Evolutionary conservation across 2,888 invertebrate species (phyloP).

Genomic region (Clanis bilineata): DNA sequence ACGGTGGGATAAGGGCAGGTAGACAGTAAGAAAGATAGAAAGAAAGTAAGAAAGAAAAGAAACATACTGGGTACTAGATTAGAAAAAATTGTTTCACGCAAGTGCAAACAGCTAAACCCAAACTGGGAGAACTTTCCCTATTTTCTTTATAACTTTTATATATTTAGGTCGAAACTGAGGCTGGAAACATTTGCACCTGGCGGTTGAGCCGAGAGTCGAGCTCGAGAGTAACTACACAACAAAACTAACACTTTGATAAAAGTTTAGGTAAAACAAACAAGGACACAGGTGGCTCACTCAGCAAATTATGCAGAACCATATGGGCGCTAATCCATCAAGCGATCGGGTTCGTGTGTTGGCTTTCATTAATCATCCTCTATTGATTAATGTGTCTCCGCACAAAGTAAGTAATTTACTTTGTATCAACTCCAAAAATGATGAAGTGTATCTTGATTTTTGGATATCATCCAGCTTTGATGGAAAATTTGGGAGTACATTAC

Average conservation of each 20-base stretch:
- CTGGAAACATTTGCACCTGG: constrained; percentile 4
- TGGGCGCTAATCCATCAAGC: constrained; percentile 79
- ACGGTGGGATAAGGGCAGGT: no score
- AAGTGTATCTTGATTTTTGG: constrained; percentile 54
- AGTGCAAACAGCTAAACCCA: background rate
- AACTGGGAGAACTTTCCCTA: background rate
- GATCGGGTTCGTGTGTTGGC: constrained; percentile 65
- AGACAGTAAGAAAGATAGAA: no score
- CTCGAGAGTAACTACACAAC: background rate
- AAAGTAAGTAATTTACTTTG: constrained; percentile 70
- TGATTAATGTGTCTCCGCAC: constrained; percentile 77
- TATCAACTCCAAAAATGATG: constrained; percentile 56
- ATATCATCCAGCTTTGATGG: background rate
- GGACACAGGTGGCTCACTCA: constrained; percentile 71
- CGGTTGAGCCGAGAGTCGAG: background rate
- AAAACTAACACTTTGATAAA: constrained; percentile 28
- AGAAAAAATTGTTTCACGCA: background rate
- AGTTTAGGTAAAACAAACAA: constrained; percentile 45
- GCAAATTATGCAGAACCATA: constrained; percentile 78
- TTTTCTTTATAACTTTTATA: constrained; percentile 1
- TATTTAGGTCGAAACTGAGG: background rate
- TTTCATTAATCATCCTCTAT: constrained; percentile 78
- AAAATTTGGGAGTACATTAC: background rate
- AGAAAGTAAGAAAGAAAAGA: no score
- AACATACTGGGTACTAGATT: no score